A percentile compares a stretch with the other conserved stretches of the same genome.
These are phyloP conservation scores for Selene dorsalis DNA, from an alignment of 2,797 vertebrate genomes.

Conservation along the genomic window DNA sequence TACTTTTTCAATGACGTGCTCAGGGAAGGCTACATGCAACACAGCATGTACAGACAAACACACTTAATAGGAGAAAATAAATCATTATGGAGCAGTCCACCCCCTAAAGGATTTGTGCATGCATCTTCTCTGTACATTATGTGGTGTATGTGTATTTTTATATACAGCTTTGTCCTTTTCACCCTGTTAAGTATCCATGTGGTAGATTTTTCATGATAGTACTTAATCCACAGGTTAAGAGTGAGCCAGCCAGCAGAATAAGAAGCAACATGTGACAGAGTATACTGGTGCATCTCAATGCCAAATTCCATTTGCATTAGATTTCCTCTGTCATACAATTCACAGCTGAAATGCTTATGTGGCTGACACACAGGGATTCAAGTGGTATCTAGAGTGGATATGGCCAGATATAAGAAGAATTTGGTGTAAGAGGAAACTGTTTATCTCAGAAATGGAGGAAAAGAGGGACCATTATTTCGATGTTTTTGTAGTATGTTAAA, in stretches of 20 bases:
- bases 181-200: neutral
- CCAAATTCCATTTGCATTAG: neutral
- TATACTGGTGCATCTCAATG: neutral
- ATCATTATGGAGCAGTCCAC: neutral
- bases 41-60: conserved; percentile 7
- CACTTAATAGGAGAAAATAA: conserved; percentile 10
- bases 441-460: neutral
- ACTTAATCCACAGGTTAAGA: conserved; percentile 10
- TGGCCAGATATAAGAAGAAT: neutral
- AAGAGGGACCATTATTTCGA: neutral
- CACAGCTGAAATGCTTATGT: neutral
- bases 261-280: neutral
- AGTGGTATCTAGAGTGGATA: conserved; percentile 6
- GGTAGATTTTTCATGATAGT: conserved; percentile 29
- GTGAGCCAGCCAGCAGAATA: neutral
- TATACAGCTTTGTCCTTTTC: neutral
- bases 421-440: conserved; percentile 1
- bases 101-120: neutral
- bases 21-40: neutral
- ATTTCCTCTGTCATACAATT: conserved; percentile 2
- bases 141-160: neutral
- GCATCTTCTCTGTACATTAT: neutral
- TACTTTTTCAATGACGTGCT: neutral
- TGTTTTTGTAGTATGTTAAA: neutral
- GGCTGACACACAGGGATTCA: neutral